phyloP scores from a whole-genome alignment of 2,888 invertebrate genomes.

The Phrixothrix hirtus region DNA sequence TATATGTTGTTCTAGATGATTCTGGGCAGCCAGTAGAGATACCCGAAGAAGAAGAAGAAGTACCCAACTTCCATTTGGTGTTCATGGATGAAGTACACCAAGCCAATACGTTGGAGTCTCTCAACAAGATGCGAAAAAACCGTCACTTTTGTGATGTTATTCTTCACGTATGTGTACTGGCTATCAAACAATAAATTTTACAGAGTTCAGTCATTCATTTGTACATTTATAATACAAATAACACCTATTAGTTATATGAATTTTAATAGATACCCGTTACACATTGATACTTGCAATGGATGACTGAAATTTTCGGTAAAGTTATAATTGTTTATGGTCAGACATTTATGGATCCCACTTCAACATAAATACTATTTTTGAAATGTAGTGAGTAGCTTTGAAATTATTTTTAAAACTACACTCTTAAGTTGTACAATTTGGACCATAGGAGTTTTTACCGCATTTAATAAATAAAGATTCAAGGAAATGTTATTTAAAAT shows the following conservation, averaged over 20 bases:
- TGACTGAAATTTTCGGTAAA: conserved; percentile 42
- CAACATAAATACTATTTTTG: conserved; percentile 53
- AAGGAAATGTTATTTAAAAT: no score
- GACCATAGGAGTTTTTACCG: conserved; percentile 19
- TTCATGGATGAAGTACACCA: conserved; percentile 64
- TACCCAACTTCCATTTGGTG: conserved; percentile 50
- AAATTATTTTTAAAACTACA: conserved; percentile 23
- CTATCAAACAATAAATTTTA: conserved; percentile 41
- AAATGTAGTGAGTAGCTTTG: conserved; percentile 57
- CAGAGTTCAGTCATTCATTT: conserved; percentile 42
- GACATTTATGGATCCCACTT: conserved; percentile 56
- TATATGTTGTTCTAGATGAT: conserved; percentile 33
- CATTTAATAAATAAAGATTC: conserved; percentile 11
- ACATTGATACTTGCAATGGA: conserved; percentile 21
- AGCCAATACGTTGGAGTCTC: conserved; percentile 65
- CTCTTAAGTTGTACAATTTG: no score
- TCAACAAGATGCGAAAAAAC: conserved; percentile 81
- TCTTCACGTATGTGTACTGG: conserved; percentile 69
- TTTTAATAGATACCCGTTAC: no score
- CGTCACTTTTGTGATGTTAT: conserved; percentile 86
- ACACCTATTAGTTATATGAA: no score
- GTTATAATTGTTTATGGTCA: conserved; percentile 54
- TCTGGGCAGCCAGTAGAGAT: conserved; percentile 46
- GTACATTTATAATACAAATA: conserved; percentile 10
- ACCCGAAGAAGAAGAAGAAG: conserved; percentile 40